Evolutionary conservation across 2,113 vertebrate species (phyloP).

Genomic region (Condylura cristata): DNA sequence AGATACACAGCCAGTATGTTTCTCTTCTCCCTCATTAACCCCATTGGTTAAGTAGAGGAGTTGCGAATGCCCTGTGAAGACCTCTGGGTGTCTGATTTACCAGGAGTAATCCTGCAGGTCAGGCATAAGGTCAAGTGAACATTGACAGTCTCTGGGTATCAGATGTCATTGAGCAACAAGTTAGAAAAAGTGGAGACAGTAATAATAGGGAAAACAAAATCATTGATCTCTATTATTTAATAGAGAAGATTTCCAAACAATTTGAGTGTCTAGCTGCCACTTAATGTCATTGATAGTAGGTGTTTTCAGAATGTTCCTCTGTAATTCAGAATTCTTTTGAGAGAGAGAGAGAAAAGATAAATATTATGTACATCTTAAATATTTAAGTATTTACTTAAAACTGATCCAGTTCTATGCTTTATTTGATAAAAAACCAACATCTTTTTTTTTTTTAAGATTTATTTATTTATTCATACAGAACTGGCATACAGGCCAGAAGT

Average conservation of each 20-base stretch:
- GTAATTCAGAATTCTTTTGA: not conserved
- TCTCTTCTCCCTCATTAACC: not conserved
- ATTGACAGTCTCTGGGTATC: not conserved
- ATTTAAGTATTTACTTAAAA: not conserved
- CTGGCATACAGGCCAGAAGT: too few species aligned
- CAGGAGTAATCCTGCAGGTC: not conserved
- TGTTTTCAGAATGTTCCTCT: not conserved
- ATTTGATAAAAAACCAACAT: not conserved
- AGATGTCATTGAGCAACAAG: not conserved
- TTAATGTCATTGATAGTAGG: not conserved
- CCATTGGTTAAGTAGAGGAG: not conserved
- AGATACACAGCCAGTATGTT: conserved; percentile 26
- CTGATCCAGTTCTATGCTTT: not conserved
- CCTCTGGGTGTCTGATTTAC: not conserved
- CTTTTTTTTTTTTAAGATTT: too few species aligned
- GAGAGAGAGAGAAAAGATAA: not conserved
- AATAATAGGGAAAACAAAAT: not conserved
- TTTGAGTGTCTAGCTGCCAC: not conserved
- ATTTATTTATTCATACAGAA: too few species aligned
- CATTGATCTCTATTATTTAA: not conserved
- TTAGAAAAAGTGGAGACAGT: not conserved
- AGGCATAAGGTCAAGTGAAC: not conserved
- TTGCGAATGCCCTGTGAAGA: not conserved
- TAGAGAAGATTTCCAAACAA: not conserved
- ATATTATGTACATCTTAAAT: not conserved